Percentiles rank a stretch among this genome's conserved stretches.
These are phyloP conservation scores for Axea sp. DNA, from an alignment of 2,888 invertebrate species.

Conservation along the genomic window DNA sequence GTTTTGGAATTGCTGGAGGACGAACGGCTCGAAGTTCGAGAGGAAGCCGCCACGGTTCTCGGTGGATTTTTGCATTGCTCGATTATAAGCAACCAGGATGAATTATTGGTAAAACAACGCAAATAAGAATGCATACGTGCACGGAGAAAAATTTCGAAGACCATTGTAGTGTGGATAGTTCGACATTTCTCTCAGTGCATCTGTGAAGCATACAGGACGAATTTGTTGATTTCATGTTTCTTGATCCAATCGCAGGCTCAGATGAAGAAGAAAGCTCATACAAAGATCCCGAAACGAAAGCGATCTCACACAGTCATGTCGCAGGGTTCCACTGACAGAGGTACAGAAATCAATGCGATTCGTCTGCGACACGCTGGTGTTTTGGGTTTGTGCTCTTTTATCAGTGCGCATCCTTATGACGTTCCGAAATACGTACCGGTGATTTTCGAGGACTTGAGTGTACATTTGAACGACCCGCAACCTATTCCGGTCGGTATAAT, in stretches of 20 bases:
- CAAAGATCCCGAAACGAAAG: constrained; percentile 75
- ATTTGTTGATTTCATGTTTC: too few relatives aligned
- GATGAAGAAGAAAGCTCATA: constrained; percentile 82
- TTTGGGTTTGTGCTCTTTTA: constrained; percentile 92
- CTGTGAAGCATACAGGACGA: too few relatives aligned
- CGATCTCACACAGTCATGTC: constrained; percentile 51
- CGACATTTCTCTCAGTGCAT: too few relatives aligned
- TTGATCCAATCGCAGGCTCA: too few relatives aligned
- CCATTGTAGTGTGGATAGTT: too few relatives aligned
- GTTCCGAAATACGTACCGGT: constrained; percentile 88
- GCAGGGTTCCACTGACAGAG: constrained; percentile 29
- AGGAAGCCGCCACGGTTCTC: constrained; percentile 89
- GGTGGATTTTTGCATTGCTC: constrained; percentile 93
- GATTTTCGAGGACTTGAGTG: constrained; percentile 88
- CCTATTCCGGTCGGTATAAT: constrained; percentile 87
- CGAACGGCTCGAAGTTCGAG: constrained; percentile 88
- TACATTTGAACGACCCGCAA: constrained; percentile 92
- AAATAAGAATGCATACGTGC: too few relatives aligned
- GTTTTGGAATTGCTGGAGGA: constrained; percentile 86
- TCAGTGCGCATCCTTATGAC: constrained; percentile 93
- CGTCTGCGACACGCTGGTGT: constrained; percentile 90
- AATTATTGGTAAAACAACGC: constrained; percentile 80
- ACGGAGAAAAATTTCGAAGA: too few relatives aligned
- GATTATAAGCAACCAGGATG: constrained; percentile 84
- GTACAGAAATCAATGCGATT: constrained; percentile 72